Percentiles rank a stretch among this genome's conserved stretches.
These are phyloP conservation scores for Hofmannophila pseudospretella DNA, from an alignment of 2,888 invertebrate genomes.

Conservation along the genomic window DNA sequence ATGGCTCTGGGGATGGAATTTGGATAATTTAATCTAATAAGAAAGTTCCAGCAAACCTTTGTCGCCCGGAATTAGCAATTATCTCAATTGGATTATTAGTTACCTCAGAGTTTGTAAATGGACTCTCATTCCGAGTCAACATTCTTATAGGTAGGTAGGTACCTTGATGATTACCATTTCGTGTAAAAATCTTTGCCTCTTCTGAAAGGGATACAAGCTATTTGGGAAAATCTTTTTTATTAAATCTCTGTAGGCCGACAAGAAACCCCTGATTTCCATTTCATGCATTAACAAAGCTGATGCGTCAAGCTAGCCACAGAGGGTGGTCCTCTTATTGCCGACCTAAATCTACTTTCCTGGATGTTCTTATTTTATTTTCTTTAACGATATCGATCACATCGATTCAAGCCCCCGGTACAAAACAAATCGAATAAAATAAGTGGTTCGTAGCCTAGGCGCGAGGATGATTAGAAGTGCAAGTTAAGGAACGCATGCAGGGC, in stretches of 20 bases:
- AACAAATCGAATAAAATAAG: too few species aligned
- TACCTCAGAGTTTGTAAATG: too few species aligned
- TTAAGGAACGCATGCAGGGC: too few species aligned
- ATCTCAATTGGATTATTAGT: neutral
- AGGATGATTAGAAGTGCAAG: too few species aligned
- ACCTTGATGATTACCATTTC: neutral
- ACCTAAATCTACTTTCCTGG: slow-evolving; percentile 25
- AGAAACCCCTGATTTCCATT: slow-evolving; percentile 36
- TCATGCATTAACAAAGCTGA: slow-evolving; percentile 34
- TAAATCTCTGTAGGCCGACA: slow-evolving; percentile 19
- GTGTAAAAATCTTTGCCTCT: neutral
- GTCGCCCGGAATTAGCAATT: neutral
- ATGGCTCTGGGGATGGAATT: too few species aligned
- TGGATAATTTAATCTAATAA: neutral
- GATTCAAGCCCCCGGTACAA: too few species aligned
- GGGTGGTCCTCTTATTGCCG: slow-evolving; percentile 36
- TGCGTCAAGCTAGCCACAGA: slow-evolving; percentile 37
- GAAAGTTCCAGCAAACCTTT: neutral
- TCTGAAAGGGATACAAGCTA: slow-evolving; percentile 6
- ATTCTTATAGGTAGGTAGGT: too few species aligned
- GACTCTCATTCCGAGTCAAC: neutral
- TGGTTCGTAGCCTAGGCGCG: too few species aligned
- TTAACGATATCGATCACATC: neutral
- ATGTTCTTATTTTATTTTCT: neutral
- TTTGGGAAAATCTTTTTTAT: slow-evolving; percentile 13